A percentile compares a stretch with the other conserved stretches of the same genome.
Conservation (phyloP, 2,113 vertebrate genomes). For the chimpanzee (Pan troglodytes) region NHGRI_mPanTro3-v2.1_pri NC_072414.2:53987001-53987500, state of each 20-base stretch:
- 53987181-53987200: conserved; percentile 92
- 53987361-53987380: background rate
- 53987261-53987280: background rate
- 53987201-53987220: conserved; percentile 59
- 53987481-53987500: too few species aligned
- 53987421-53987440: background rate
- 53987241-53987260: conserved; percentile 12
- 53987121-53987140: conserved; percentile 91
- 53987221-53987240: conserved; percentile 12
- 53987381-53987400: background rate
- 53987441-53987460: background rate
- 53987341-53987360: background rate
- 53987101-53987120: conserved; percentile 94
- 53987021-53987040: conserved; percentile 43
- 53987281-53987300: background rate
- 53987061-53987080: conserved; percentile 96
- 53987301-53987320: background rate
- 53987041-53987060: conserved; percentile 90
- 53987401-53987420: background rate
- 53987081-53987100: conserved; percentile 92
- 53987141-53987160: conserved; percentile 92
- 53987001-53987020: background rate
- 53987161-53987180: conserved; percentile 91
- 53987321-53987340: background rate
- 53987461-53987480: too few species aligned